These are phyloP conservation scores for Teinopalpus imperialis DNA, from an alignment of 2,888 invertebrate genomes.

Conservation along the genomic window DNA sequence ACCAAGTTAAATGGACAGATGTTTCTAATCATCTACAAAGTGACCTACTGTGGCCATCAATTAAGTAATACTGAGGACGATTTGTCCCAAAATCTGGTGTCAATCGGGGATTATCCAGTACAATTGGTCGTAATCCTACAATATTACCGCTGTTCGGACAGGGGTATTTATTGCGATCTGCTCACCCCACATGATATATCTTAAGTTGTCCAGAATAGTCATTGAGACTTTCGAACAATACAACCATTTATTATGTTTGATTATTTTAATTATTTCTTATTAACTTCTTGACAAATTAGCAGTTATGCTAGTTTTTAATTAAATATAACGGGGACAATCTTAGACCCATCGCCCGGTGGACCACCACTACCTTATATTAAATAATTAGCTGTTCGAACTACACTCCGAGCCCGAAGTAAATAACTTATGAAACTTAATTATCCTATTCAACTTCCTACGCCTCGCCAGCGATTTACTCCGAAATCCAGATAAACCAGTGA, in stretches of 20 bases:
- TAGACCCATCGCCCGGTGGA: no score
- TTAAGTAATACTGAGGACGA: constrained; percentile 48
- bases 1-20: no score
- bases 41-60: constrained; percentile 47
- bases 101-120: constrained; percentile 66
- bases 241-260: neutral
- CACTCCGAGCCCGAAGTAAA: no score
- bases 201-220: constrained; percentile 26
- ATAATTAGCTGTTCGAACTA: no score
- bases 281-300: no score
- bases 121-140: constrained; percentile 63
- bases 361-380: no score
- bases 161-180: constrained; percentile 57
- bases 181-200: constrained; percentile 51
- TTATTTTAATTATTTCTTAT: no score
- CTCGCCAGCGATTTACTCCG: constrained; percentile 11
- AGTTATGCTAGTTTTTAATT: no score
- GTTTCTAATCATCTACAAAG: constrained; percentile 31
- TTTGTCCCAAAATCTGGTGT: constrained; percentile 64
- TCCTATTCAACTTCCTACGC: neutral
- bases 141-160: constrained; percentile 45
- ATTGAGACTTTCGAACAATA: neutral
- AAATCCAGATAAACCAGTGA: constrained; percentile 43
- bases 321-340: no score
- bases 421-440: constrained; percentile 1